Evolutionary conservation across 2,888 invertebrate species (phyloP), one percentile per base, ranked within the genome.

Genomic region (Tipula lateralis): DNA sequence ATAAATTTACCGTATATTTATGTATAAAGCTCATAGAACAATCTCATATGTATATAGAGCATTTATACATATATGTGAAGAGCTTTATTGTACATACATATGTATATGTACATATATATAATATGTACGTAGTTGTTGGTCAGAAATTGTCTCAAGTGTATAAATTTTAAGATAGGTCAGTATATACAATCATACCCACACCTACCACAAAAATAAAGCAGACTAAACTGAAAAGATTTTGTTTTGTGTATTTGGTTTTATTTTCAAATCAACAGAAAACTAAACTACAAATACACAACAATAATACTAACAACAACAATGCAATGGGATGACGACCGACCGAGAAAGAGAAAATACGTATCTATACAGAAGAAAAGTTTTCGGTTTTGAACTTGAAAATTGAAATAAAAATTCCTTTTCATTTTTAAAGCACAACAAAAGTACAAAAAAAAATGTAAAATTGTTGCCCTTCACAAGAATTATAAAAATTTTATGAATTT

Each of bases 381-480:
- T 66, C 24, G 66, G 66, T 66, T 66, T 66, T 66, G 66, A 66
- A 66, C 66, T 66, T 66, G 66, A 66, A 66, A 24, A 66, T 66
- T 66, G 66, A 7, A 24, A 66, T 66, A 66, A 66, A 66, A 66
- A 66, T 66, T 66, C 66, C 66, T 24, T 66, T 66, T 66, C 66
- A 24, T 66, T 66, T 66, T 24, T 66, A 66, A 66, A 66, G 24
- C 66, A 24, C 66, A 50, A 24, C 66, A 66, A 24, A 19, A 66
- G 9, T 9, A 66, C 19, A 1, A 66, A 19, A 19, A 12, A 66
- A 66, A 24, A n/a, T n/a, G n/a, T n/a, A n/a, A n/a, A 24, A 9
- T 24, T 66, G 66, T 66, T 66, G 66, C 66, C 66, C 66, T 66
- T 66, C 66, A 66, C 66, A 66, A 66, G 66, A 66, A 66, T 66